phyloP scores from a whole-genome alignment of 2,113 vertebrate species.

The Oreochromis spilurus region DNA sequence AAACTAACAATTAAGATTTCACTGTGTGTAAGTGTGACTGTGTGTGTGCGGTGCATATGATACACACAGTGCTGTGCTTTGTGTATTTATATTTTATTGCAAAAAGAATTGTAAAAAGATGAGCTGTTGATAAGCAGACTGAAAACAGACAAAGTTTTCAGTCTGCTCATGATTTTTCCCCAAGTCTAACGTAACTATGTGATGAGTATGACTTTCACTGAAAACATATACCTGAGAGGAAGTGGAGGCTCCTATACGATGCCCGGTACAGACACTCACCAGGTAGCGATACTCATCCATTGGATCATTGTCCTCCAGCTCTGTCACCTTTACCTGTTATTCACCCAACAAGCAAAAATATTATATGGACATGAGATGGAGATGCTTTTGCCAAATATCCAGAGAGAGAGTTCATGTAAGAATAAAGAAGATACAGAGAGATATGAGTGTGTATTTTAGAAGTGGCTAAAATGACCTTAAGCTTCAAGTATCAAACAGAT shows the following conservation, averaged over 20 bases:
- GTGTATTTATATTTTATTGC: background rate
- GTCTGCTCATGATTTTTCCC: too few species aligned
- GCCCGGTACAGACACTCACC: constrained; percentile 83
- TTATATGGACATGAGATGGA: background rate
- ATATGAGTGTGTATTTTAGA: background rate
- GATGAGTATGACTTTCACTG: background rate
- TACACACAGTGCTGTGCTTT: background rate
- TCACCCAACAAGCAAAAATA: background rate
- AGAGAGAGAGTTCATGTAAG: background rate
- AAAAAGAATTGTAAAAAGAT: background rate
- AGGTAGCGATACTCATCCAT: constrained; percentile 84
- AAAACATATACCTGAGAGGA: constrained; percentile 79
- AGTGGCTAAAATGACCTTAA: background rate
- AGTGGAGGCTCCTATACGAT: constrained; percentile 81
- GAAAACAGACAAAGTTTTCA: background rate
- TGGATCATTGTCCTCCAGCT: constrained; percentile 85
- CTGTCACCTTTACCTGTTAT: constrained; percentile 80
- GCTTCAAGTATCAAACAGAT: background rate
- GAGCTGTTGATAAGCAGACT: background rate
- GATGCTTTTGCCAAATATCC: accelerated
- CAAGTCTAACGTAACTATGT: background rate
- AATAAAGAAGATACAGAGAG: background rate
- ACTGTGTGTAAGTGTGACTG: background rate
- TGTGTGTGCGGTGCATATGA: background rate
- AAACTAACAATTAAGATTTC: background rate